These are phyloP conservation scores for Lumbricus terrestris DNA, from an alignment of 2,888 invertebrate species.

Conservation along the genomic window DNA sequence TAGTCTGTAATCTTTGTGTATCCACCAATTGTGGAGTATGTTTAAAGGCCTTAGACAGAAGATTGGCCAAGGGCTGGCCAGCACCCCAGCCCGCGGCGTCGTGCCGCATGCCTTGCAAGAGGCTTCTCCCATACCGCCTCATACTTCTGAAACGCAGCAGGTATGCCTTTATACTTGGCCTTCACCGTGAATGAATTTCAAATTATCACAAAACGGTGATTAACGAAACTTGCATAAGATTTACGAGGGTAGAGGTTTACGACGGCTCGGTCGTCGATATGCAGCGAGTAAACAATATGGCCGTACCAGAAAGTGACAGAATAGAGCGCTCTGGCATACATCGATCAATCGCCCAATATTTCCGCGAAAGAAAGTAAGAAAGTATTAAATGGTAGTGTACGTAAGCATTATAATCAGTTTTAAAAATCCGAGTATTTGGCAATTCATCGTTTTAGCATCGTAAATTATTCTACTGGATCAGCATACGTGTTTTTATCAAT, in stretches of 20 bases:
- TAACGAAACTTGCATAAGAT: not conserved
- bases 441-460: too few species aligned
- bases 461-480: too few species aligned
- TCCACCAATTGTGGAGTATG: slow-evolving; percentile 7
- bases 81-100: not conserved
- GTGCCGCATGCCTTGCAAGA: not conserved
- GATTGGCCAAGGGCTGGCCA: slow-evolving; percentile 22
- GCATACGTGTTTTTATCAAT: too few species aligned
- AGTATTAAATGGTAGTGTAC: not conserved
- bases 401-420: too few species aligned
- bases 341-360: too few species aligned
- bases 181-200: not conserved
- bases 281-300: too few species aligned
- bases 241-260: too few species aligned
- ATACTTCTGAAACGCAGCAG: not conserved
- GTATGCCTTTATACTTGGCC: not conserved
- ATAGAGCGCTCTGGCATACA: too few species aligned
- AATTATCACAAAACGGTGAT: not conserved
- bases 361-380: too few species aligned
- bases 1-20: not conserved
- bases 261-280: too few species aligned
- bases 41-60: slow-evolving; percentile 24
- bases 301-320: too few species aligned
- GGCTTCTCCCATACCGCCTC: not conserved
- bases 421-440: too few species aligned